These are phyloP conservation scores for Pseudotriccus pelzelni DNA, from an alignment of 2,797 vertebrate species.

Conservation along the genomic window DNA sequence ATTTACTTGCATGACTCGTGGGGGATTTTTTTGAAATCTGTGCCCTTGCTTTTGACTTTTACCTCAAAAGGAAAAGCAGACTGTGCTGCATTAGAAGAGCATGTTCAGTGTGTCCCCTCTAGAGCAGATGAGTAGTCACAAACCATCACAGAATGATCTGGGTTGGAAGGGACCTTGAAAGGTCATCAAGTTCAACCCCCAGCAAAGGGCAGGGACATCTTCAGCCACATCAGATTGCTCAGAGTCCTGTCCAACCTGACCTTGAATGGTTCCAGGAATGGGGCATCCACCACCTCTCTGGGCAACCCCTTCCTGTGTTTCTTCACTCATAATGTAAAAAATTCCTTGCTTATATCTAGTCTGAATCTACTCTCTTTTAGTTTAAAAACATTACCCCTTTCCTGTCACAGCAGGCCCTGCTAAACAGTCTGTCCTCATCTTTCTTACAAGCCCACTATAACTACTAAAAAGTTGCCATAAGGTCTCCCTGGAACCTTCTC, in stretches of 20 bases:
- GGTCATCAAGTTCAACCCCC: not conserved
- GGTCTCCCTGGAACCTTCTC: not conserved
- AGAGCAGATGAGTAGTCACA: not conserved
- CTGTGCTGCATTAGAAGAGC: not conserved
- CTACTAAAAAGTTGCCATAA: not conserved
- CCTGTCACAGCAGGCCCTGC: not conserved
- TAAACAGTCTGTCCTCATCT: not conserved
- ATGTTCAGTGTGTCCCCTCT: not conserved
- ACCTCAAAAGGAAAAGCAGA: not conserved
- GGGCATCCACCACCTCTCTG: not conserved
- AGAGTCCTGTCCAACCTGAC: not conserved
- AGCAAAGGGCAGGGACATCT: not conserved
- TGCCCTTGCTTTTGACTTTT: not conserved
- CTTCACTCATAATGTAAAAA: not conserved
- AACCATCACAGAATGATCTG: not conserved
- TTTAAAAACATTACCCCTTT: not conserved
- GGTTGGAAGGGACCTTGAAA: not conserved
- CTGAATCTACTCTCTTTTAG: not conserved
- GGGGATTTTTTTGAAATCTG: not conserved
- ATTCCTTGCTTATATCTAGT: not conserved
- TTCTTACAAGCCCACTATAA: not conserved
- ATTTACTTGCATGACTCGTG: not conserved
- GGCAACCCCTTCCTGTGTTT: not conserved
- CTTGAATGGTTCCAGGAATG: not conserved
- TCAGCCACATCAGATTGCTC: not conserved